Conservation (phyloP, 2,888 invertebrate species). For the Polyploca ridens region DNA sequence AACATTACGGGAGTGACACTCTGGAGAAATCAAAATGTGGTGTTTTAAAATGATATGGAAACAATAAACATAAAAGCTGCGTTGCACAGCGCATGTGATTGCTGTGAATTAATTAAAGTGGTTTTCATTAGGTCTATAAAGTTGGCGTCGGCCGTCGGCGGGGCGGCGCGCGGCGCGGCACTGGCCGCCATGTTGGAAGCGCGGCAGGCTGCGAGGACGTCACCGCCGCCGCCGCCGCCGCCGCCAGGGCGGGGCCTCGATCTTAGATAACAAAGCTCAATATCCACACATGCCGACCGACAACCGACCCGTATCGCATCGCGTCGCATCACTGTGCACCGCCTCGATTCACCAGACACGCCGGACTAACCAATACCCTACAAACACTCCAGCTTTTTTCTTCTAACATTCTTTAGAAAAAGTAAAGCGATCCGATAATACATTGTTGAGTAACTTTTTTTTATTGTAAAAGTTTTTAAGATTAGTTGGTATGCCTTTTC, state of each 20-base stretch:
- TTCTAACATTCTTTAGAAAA: constrained; percentile 12
- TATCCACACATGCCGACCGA: constrained; percentile 21
- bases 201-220: constrained; percentile 19
- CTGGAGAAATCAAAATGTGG: constrained; percentile 81
- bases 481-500: not conserved
- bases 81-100: constrained; percentile 74
- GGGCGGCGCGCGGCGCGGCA: constrained; percentile 21
- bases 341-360: constrained; percentile 18
- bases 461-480: too few species aligned
- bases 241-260: constrained; percentile 61
- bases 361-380: constrained; percentile 15
- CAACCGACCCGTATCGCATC: constrained; percentile 22
- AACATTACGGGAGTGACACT: constrained; percentile 76
- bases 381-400: not conserved
- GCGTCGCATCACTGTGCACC: constrained; percentile 15
- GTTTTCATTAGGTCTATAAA: constrained; percentile 80
- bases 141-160: constrained; percentile 41
- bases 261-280: constrained; percentile 72
- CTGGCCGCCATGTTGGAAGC: constrained; percentile 47
- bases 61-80: constrained; percentile 82
- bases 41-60: constrained; percentile 80
- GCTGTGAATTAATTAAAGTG: constrained; percentile 84
- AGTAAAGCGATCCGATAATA: constrained; percentile 2
- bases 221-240: constrained; percentile 6
- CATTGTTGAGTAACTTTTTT: constrained; percentile 10